phyloP scores from a whole-genome alignment of 2,113 vertebrate species.

The Equus quagga region DNA sequence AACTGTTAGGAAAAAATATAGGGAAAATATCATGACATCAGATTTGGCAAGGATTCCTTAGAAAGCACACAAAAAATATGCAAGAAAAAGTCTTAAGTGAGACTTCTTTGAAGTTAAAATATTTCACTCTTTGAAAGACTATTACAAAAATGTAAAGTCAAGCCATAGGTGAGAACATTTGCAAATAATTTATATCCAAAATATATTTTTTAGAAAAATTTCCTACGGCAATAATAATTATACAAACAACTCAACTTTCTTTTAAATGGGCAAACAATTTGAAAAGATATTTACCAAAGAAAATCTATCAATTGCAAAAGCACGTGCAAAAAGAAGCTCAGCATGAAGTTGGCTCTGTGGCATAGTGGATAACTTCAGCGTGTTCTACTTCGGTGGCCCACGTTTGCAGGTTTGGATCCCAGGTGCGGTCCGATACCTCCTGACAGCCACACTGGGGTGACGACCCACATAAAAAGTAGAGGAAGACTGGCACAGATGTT shows the following conservation, averaged over 20 bases:
- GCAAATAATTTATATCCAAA: neutral
- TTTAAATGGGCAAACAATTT: neutral
- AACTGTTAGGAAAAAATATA: neutral
- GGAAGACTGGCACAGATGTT: too few species aligned
- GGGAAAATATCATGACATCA: neutral
- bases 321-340: neutral
- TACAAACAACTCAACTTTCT: neutral
- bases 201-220: neutral
- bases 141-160: neutral
- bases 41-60: neutral
- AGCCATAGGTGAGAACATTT: neutral
- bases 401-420: too few species aligned
- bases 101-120: neutral
- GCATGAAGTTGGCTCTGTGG: too few species aligned
- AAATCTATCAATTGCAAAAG: neutral
- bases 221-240: neutral
- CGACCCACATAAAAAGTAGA: too few species aligned
- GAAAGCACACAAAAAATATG: neutral
- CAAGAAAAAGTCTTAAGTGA: neutral
- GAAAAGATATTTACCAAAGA: conserved; percentile 1
- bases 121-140: neutral
- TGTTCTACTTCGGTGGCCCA: too few species aligned
- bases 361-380: too few species aligned
- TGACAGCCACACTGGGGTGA: too few species aligned
- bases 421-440: too few species aligned